Evolutionary conservation across 2,113 vertebrate species (phyloP).

Genomic region (Heterotilapia buettikoferi): DNA sequence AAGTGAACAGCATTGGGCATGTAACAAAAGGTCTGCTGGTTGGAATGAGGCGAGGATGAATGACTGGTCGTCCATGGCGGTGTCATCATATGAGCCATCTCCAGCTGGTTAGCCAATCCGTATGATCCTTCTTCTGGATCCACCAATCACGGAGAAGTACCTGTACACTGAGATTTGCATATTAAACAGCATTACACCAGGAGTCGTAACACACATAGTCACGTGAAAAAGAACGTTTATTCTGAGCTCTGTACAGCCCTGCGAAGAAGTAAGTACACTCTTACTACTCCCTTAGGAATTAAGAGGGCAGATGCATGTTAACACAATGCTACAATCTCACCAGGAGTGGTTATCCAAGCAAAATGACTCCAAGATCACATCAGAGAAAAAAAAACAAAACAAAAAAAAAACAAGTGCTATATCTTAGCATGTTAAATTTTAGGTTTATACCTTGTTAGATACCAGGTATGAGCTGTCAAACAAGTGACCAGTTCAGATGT

Average conservation of each 20-base stretch:
- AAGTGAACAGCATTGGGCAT: no score
- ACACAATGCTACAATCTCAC: neutral
- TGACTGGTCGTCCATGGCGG: rapidly evolving
- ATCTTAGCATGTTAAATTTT: neutral
- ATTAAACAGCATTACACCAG: neutral
- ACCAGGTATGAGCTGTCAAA: neutral
- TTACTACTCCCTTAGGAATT: neutral
- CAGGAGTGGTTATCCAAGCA: neutral
- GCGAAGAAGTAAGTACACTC: neutral
- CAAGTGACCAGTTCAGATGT: neutral
- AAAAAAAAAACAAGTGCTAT: rapidly evolving
- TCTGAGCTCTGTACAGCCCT: neutral
- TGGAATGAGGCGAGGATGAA: neutral
- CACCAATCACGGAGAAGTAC: neutral
- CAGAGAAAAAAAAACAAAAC: rapidly evolving
- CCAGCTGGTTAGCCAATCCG: neutral
- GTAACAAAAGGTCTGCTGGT: neutral
- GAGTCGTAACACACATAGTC: neutral
- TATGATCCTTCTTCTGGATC: neutral
- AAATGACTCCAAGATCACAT: neutral
- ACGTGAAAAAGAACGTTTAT: neutral
- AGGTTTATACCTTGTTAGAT: neutral
- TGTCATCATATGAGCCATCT: neutral
- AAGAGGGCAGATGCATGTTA: rapidly evolving
- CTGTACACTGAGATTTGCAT: neutral